Evolutionary conservation across 2,888 invertebrate species (phyloP).

Genomic region (Cosmia pyralina): DNA sequence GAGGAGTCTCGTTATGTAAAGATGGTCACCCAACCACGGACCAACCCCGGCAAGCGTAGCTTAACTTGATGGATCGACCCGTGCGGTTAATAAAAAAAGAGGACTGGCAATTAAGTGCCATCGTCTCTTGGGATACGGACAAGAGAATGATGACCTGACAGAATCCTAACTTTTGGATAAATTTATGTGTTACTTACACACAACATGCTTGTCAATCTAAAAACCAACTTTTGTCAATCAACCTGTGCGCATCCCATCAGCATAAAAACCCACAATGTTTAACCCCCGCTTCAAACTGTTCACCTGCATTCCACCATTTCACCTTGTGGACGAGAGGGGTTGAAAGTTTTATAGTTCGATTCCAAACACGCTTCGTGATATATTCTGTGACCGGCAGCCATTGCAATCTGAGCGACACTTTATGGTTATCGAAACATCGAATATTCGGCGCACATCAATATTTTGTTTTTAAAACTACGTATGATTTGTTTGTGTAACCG

Average conservation of each 20-base stretch:
- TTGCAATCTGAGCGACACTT: conserved; percentile 20
- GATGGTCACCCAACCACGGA: no score
- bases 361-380: conserved; percentile 7
- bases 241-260: not conserved
- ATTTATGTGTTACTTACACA: no score
- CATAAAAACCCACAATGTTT: not conserved
- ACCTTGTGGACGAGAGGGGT: not conserved
- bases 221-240: not conserved
- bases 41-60: no score
- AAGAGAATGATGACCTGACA: not conserved
- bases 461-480: not conserved
- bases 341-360: conserved; percentile 41
- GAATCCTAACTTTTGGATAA: not conserved
- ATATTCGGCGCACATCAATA: conserved; percentile 6
- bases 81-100: no score
- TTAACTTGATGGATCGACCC: no score
- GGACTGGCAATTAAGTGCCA: not conserved
- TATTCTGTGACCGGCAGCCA: conserved; percentile 3
- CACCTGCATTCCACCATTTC: conserved; percentile 11
- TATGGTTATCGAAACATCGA: conserved; percentile 3
- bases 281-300: not conserved
- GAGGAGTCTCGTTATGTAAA: no score
- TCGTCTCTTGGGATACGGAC: no score
- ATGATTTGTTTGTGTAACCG: conserved; percentile 6
- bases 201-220: not conserved